phyloP scores from a whole-genome alignment of 2,888 invertebrate genomes.

The Pterostichus madidus region DNA sequence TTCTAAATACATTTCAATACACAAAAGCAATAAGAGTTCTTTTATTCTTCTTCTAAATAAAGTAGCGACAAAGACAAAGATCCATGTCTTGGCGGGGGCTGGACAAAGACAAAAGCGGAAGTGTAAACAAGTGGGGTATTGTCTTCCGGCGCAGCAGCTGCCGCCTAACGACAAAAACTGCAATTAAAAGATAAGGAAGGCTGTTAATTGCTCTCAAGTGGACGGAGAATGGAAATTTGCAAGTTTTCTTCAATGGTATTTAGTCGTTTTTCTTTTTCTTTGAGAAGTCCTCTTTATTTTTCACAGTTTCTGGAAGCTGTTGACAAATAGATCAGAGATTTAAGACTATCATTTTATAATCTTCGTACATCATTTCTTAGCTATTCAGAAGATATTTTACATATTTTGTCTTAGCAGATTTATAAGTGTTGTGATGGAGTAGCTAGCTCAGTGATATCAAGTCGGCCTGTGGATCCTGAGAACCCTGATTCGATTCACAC shows the following conservation, averaged over 20 bases:
- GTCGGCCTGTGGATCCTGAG: no score
- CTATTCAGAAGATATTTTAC: no score
- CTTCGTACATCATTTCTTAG: neutral
- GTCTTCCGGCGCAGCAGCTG: constrained; percentile 42
- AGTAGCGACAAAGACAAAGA: constrained; percentile 17
- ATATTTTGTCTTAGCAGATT: no score
- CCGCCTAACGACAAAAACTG: constrained; percentile 50
- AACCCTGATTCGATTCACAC: no score
- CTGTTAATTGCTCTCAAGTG: constrained; percentile 43
- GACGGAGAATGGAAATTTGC: constrained; percentile 27
- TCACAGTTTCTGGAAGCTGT: neutral
- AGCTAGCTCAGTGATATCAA: no score
- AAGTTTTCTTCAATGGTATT: neutral
- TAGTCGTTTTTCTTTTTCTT: constrained; percentile 10
- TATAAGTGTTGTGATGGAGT: no score
- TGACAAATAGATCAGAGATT: constrained; percentile 8
- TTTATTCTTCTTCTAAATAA: neutral
- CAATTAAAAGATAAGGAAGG: constrained; percentile 58
- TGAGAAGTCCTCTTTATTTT: neutral
- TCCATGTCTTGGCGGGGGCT: neutral
- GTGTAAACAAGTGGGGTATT: constrained; percentile 45
- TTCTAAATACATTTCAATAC: constrained; percentile 42
- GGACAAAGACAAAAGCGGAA: constrained; percentile 16
- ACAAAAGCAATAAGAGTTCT: constrained; percentile 10
- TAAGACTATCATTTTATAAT: neutral